A percentile compares a stretch with the other conserved stretches of the same genome.
Evolutionary conservation across 2,888 invertebrate genomes (phyloP).

Genomic region (Frankliniella fusca): DNA sequence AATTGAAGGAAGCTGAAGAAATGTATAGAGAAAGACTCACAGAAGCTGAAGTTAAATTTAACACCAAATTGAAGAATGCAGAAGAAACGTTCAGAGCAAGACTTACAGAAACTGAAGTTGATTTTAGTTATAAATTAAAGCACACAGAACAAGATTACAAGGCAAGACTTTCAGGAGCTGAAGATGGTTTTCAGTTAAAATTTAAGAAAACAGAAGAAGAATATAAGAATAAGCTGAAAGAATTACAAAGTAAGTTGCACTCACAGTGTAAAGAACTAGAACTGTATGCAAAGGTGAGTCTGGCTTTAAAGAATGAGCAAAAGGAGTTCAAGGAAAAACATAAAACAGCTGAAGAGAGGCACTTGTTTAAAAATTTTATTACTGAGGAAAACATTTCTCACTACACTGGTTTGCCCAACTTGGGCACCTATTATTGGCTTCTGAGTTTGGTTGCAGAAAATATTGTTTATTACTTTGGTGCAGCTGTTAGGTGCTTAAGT

Average conservation of each 20-base stretch:
- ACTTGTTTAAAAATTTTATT: background rate
- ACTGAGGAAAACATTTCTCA: background rate
- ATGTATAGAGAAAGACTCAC: too few species aligned
- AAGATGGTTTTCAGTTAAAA: too few species aligned
- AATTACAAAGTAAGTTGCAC: background rate
- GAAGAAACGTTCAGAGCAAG: too few species aligned
- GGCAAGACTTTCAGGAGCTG: too few species aligned
- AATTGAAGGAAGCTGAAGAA: too few species aligned
- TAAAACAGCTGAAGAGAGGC: background rate
- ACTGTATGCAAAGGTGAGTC: background rate
- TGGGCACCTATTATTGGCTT: background rate
- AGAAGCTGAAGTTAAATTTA: too few species aligned
- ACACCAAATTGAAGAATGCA: too few species aligned
- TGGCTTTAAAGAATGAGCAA: background rate
- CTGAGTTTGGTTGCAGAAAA: background rate
- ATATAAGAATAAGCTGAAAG: too few species aligned
- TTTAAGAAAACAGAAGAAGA: too few species aligned
- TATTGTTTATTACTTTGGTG: background rate
- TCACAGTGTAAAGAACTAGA: background rate
- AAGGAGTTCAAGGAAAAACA: background rate
- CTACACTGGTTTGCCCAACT: background rate
- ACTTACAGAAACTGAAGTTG: too few species aligned
- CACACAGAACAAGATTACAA: too few species aligned
- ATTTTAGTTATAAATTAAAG: too few species aligned
- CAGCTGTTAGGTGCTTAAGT: background rate